These are phyloP conservation scores for Brachylomia viminalis DNA, from an alignment of 2,888 invertebrate species.

Conservation along the genomic window DNA sequence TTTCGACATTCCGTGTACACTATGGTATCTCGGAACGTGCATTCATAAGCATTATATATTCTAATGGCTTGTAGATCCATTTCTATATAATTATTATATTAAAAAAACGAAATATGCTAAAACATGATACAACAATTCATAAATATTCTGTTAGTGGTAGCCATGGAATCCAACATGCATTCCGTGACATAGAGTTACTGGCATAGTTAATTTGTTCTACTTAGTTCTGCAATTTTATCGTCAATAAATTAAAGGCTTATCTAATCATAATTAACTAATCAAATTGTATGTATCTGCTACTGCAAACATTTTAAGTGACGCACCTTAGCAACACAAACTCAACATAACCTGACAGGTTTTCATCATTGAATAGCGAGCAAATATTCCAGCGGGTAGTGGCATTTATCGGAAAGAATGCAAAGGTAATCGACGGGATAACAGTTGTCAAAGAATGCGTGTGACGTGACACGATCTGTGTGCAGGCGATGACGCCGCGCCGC, in stretches of 20 bases:
- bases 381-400: constrained; percentile 36
- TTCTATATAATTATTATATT: not conserved
- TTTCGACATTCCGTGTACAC: not conserved
- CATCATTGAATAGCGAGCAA: constrained; percentile 35
- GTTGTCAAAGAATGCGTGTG: constrained; percentile 85
- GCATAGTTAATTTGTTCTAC: constrained; percentile 2
- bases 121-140: not conserved
- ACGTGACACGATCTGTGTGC: constrained; percentile 69
- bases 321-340: not conserved
- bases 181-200: not conserved
- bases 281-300: constrained; percentile 1
- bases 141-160: not conserved
- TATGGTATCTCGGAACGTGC: not conserved
- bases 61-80: constrained; percentile 7
- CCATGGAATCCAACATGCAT: constrained; percentile 1
- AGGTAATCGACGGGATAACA: constrained; percentile 79
- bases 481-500: constrained; percentile 51
- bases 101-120: not conserved
- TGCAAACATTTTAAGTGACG: not conserved
- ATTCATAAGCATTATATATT: constrained; percentile 2
- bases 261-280: not conserved
- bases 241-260: not conserved
- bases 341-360: constrained; percentile 34
- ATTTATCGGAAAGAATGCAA: constrained; percentile 66
- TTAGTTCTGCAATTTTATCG: not conserved